A percentile compares a stretch with the other conserved stretches of the same genome.
Evolutionary conservation across 2,797 vertebrate species (phyloP).

Genomic region (Rhinoraja longicauda): DNA sequence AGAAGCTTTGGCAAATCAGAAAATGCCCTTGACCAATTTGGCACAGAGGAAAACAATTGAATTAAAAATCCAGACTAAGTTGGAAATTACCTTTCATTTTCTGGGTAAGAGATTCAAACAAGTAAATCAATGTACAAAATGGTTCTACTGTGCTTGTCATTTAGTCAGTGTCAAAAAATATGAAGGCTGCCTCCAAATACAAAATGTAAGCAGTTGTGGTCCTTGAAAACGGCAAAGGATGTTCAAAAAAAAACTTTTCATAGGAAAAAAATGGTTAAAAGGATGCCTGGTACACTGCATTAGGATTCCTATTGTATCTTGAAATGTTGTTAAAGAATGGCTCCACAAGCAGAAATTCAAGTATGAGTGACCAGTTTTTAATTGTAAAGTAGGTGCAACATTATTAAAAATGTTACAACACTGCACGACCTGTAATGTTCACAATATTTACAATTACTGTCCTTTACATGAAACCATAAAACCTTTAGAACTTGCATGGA

Average conservation of each 20-base stretch:
- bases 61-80: not conserved
- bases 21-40: not conserved
- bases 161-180: not conserved
- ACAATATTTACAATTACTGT: constrained; percentile 91
- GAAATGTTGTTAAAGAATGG: constrained; percentile 54
- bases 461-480: constrained; percentile 78
- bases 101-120: not conserved
- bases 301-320: constrained; percentile 30
- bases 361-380: constrained; percentile 91
- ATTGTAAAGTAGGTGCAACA: constrained; percentile 94
- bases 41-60: constrained; percentile 1
- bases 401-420: constrained; percentile 91
- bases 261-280: not conserved
- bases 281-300: not conserved
- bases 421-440: constrained; percentile 89
- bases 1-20: constrained; percentile 12
- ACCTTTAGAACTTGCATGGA: constrained; percentile 59
- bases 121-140: constrained; percentile 11
- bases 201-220: not conserved
- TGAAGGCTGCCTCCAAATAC: not conserved
- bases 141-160: not conserved
- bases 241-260: not conserved
- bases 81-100: not conserved
- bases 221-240: not conserved
- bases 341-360: constrained; percentile 66